Percentiles rank a stretch among this genome's conserved stretches.
phyloP scores from a whole-genome alignment of 1,140 invertebrate species.

The Bombus fervidus region DNA sequence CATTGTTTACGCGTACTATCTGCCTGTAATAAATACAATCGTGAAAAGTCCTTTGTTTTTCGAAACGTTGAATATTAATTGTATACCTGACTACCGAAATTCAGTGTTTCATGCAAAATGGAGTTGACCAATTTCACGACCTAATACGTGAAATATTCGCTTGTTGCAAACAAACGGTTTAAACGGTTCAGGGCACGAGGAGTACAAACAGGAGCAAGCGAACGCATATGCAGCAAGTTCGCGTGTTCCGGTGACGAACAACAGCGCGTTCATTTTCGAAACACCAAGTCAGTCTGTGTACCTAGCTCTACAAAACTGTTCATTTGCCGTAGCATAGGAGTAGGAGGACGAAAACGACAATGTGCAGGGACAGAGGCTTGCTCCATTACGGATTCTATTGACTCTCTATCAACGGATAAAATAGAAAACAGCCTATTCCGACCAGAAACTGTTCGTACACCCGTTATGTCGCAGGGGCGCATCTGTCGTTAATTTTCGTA shows the following conservation, averaged over 20 bases:
- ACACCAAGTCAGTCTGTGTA: constrained; percentile 2
- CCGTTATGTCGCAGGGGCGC: constrained; percentile 13
- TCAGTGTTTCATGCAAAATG: too few relatives aligned
- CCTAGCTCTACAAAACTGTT: constrained; percentile 38
- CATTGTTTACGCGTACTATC: too few relatives aligned
- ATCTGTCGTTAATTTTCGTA: constrained; percentile 41
- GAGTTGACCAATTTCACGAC: too few relatives aligned
- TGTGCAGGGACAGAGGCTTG: background rate
- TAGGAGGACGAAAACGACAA: constrained; percentile 17
- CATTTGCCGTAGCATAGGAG: constrained; percentile 25
- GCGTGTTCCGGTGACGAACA: background rate
- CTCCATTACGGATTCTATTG: constrained; percentile 27
- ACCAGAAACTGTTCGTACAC: background rate
- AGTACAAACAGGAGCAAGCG: background rate
- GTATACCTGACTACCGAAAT: too few relatives aligned
- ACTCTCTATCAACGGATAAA: background rate
- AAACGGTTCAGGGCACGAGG: background rate
- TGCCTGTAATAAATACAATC: too few relatives aligned
- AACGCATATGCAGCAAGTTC: background rate
- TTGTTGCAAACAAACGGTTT: background rate
- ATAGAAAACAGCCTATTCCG: background rate
- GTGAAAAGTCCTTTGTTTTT: too few relatives aligned
- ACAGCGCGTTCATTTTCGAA: constrained; percentile 26
- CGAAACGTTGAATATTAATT: too few relatives aligned
- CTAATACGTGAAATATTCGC: too few relatives aligned